These are phyloP conservation scores for Montipora capitata DNA, from an alignment of 92 coral and sea anemone genomes.

Conservation along the genomic window DNA sequence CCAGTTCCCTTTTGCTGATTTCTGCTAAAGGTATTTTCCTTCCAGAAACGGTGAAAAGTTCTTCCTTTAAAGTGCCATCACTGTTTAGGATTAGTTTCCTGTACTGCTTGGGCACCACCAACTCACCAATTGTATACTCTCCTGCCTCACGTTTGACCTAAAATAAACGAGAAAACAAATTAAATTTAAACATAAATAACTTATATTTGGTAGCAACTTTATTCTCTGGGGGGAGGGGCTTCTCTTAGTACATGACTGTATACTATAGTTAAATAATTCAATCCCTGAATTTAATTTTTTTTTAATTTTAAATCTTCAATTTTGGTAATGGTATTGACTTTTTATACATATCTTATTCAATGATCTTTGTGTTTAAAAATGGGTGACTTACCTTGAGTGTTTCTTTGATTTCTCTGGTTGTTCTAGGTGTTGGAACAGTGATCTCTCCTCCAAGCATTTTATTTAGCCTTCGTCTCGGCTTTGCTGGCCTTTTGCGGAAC, in stretches of 20 bases:
- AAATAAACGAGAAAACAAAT: not conserved
- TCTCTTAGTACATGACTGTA: too few species aligned
- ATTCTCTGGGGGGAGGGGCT: too few species aligned
- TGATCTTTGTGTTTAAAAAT: not conserved
- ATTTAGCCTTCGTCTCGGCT: not conserved
- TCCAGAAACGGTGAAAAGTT: slow-evolving; percentile 26
- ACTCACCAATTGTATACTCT: slow-evolving; percentile 38
- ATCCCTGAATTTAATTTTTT: too few species aligned
- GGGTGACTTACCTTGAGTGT: slow-evolving; percentile 1
- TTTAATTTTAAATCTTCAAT: too few species aligned
- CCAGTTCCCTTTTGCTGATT: slow-evolving; percentile 19
- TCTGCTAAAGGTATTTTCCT: slow-evolving; percentile 36
- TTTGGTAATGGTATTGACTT: too few species aligned
- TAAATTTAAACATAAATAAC: not conserved
- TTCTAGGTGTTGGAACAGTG: slow-evolving; percentile 37
- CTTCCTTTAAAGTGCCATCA: slow-evolving; percentile 37
- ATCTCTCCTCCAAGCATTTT: slow-evolving; percentile 16
- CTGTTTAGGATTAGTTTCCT: slow-evolving; percentile 25
- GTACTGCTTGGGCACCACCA: slow-evolving; percentile 36
- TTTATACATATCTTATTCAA: too few species aligned
- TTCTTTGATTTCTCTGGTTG: slow-evolving; percentile 31
- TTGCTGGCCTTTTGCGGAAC: slow-evolving; percentile 4
- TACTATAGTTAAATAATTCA: too few species aligned
- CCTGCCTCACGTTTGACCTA: slow-evolving; percentile 24
- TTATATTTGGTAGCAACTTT: not conserved